These are phyloP conservation scores for Hypsopygia costalis DNA, from an alignment of 2,888 invertebrate genomes.

Conservation along the genomic window DNA sequence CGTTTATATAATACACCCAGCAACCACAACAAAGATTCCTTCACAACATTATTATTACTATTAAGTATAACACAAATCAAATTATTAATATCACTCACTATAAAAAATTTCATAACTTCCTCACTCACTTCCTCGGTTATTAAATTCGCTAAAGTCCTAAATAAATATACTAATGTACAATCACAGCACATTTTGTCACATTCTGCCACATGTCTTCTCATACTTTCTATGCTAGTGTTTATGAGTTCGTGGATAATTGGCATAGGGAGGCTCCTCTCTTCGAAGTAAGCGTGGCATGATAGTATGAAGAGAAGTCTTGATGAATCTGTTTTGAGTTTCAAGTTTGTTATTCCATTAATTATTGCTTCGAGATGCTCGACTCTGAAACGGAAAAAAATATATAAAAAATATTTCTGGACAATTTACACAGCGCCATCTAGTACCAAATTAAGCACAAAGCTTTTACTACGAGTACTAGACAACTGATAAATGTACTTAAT, in stretches of 20 bases:
- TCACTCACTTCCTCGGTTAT: constrained; percentile 23
- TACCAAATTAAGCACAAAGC: no score
- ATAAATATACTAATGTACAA: constrained; percentile 35
- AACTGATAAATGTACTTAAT: no score
- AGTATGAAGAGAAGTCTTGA: constrained; percentile 45
- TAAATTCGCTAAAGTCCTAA: constrained; percentile 53
- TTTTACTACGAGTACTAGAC: no score
- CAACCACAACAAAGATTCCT: constrained; percentile 47
- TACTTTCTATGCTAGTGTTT: constrained; percentile 22
- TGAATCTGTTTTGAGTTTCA: constrained; percentile 24
- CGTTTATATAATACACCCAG: constrained; percentile 52
- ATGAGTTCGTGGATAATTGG: constrained; percentile 31
- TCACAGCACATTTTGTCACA: constrained; percentile 4
- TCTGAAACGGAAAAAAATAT: constrained; percentile 32
- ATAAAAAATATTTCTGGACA: no score
- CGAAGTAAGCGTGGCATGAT: constrained; percentile 51
- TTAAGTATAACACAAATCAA: constrained; percentile 28
- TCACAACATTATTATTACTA: constrained; percentile 20
- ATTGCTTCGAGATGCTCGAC: constrained; percentile 37
- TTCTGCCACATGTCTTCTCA: constrained; percentile 24
- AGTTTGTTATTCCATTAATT: constrained; percentile 25
- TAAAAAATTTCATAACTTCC: constrained; percentile 31
- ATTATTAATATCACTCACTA: constrained; percentile 23
- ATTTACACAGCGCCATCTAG: no score
- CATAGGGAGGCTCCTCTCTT: constrained; percentile 14